Evolutionary conservation across 2,888 invertebrate species (phyloP).

Genomic region (Ochropleura plecta): DNA sequence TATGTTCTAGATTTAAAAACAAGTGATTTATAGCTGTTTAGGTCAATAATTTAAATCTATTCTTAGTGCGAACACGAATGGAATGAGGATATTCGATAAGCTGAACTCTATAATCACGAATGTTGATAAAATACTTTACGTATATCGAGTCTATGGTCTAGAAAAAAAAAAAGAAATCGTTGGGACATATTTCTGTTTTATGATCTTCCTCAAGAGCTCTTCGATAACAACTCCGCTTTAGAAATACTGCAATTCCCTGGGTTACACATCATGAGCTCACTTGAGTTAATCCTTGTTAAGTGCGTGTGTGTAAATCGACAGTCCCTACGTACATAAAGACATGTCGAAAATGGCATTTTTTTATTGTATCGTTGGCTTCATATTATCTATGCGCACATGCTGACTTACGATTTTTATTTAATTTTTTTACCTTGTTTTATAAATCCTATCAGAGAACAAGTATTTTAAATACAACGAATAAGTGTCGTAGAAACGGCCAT

Average conservation of each 20-base stretch:
- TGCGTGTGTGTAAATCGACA: too few relatives aligned
- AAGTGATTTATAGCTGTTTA: constrained; percentile 11
- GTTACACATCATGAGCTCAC: neutral
- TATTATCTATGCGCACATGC: too few relatives aligned
- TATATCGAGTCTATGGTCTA: neutral
- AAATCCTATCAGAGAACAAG: too few relatives aligned
- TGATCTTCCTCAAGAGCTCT: neutral
- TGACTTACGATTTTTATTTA: too few relatives aligned
- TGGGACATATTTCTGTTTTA: neutral
- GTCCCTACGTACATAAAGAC: too few relatives aligned
- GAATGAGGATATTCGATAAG: constrained; percentile 25
- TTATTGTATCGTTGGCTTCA: too few relatives aligned
- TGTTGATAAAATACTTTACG: neutral
- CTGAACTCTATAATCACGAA: neutral
- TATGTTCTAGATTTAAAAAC: neutral
- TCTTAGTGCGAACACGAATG: neutral
- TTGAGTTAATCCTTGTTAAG: too few relatives aligned
- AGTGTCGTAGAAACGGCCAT: too few relatives aligned
- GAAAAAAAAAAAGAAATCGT: neutral
- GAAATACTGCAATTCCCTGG: neutral
- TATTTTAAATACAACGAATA: too few relatives aligned
- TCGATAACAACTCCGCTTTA: too few relatives aligned
- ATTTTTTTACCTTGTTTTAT: too few relatives aligned
- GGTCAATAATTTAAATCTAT: constrained; percentile 8
- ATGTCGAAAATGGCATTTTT: too few relatives aligned